phyloP scores from a whole-genome alignment of 2,888 invertebrate genomes.

The Pharmacophagus antenor region DNA sequence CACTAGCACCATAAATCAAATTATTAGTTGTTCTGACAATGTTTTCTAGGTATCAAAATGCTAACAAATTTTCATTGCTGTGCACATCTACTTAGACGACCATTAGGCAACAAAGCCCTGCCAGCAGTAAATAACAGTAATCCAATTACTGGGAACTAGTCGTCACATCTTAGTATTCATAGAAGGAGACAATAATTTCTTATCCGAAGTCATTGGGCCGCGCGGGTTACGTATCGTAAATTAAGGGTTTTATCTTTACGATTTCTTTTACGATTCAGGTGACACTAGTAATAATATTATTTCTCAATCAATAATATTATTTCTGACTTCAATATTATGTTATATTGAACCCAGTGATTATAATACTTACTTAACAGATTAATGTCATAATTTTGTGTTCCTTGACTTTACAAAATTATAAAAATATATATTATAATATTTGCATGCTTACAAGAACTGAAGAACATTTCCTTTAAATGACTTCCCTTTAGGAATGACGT shows the following conservation, averaged over 20 bases:
- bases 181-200: background rate
- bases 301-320: background rate
- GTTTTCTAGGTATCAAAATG: too few relatives aligned
- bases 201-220: background rate
- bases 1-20: too few relatives aligned
- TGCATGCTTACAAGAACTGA: too few relatives aligned
- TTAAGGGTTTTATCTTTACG: background rate
- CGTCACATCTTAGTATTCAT: background rate
- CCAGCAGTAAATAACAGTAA: background rate
- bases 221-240: background rate
- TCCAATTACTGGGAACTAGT: background rate
- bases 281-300: background rate
- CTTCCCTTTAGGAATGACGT: too few relatives aligned
- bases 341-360: background rate
- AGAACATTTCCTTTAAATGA: too few relatives aligned
- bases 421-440: too few relatives aligned
- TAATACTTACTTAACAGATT: background rate
- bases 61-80: background rate
- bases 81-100: background rate
- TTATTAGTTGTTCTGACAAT: too few relatives aligned
- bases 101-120: background rate
- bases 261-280: background rate
- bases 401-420: too few relatives aligned
- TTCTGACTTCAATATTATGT: background rate
- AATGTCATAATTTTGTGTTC: background rate